phyloP scores from a whole-genome alignment of 2,797 vertebrate species.

The Halcyon leucocephala region DNA sequence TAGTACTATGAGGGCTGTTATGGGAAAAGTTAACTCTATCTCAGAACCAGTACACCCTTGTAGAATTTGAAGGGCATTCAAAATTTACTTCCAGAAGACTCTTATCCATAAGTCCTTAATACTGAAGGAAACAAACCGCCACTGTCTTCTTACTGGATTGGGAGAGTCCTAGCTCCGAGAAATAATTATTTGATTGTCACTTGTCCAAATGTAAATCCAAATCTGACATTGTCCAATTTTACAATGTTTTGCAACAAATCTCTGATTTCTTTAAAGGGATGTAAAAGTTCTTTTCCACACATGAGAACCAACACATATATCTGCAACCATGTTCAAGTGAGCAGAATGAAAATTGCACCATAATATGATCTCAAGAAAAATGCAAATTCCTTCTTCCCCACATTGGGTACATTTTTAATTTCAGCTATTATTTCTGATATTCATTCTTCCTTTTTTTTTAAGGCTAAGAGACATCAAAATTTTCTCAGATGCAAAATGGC shows the following conservation, averaged over 20 bases:
- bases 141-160: background rate
- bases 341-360: background rate
- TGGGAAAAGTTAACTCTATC: background rate
- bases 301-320: background rate
- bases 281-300: background rate
- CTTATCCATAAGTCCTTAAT: background rate
- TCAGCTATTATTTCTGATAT: background rate
- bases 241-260: background rate
- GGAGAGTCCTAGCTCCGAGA: background rate
- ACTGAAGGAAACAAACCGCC: background rate
- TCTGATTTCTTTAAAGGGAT: background rate
- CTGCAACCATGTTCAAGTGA: background rate
- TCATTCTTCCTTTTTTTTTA: background rate
- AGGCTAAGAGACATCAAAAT: background rate
- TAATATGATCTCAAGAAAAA: background rate
- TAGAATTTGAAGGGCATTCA: background rate
- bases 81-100: background rate
- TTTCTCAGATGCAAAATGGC: background rate
- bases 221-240: background rate
- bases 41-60: background rate
- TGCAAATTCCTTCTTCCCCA: background rate
- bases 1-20: background rate
- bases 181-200: background rate
- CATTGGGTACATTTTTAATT: background rate
- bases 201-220: background rate